A percentile compares a stretch with the other conserved stretches of the same genome.
phyloP scores from a whole-genome alignment of 1,140 invertebrate genomes.

The Augochlora pura region DNA sequence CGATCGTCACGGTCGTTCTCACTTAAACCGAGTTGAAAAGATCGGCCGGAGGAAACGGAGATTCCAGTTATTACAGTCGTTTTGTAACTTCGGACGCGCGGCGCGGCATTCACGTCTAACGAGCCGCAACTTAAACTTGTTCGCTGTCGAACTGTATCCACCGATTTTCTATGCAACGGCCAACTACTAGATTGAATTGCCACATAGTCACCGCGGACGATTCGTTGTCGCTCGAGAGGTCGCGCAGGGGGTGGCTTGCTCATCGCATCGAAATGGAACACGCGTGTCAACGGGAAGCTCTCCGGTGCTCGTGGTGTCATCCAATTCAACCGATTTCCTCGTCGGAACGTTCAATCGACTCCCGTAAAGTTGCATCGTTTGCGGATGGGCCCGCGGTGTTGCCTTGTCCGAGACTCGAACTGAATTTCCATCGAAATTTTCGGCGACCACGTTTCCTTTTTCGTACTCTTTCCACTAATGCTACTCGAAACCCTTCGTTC shows the following conservation, averaged over 20 bases:
- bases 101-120: neutral
- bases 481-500: no score
- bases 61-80: neutral
- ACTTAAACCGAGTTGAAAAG: neutral
- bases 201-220: conserved; percentile 8
- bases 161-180: neutral
- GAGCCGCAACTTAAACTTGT: neutral
- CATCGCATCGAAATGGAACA: conserved; percentile 46
- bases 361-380: neutral
- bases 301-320: neutral
- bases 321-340: conserved; percentile 2
- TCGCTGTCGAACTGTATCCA: neutral
- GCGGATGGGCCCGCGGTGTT: neutral
- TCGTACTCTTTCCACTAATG: neutral
- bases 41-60: neutral
- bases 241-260: conserved; percentile 13
- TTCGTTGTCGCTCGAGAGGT: conserved; percentile 28
- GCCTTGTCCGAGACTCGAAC: neutral
- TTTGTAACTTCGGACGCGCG: neutral
- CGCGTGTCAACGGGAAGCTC: conserved; percentile 26
- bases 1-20: neutral
- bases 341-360: neutral
- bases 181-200: neutral
- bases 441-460: conserved; percentile 22
- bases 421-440: conserved; percentile 52